A percentile compares a stretch with the other conserved stretches of the same genome.
Evolutionary conservation across 2,113 vertebrate genomes (phyloP).

Genomic region (Sterrhoptilus dennistouni): DNA sequence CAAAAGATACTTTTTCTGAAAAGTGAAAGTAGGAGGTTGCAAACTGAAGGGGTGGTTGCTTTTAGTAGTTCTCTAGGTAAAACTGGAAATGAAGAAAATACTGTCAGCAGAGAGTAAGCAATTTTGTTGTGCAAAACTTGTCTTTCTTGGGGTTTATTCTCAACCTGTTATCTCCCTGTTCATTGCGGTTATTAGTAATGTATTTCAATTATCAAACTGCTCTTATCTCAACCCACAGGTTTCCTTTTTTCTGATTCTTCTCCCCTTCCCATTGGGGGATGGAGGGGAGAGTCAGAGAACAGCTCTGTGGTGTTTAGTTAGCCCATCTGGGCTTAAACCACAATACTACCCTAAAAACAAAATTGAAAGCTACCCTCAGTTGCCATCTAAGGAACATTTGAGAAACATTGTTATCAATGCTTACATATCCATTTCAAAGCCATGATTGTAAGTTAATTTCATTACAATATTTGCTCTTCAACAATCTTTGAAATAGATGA

Average conservation of each 20-base stretch:
- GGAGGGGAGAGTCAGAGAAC: neutral
- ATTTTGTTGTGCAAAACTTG: neutral
- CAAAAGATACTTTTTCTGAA: neutral
- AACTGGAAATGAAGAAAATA: neutral
- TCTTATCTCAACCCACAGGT: neutral
- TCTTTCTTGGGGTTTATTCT: neutral
- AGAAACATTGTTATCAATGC: neutral
- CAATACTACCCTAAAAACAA: neutral
- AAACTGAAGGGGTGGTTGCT: neutral
- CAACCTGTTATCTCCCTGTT: neutral
- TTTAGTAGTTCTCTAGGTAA: neutral
- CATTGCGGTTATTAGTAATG: neutral
- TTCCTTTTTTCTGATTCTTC: neutral
- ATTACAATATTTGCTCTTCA: neutral
- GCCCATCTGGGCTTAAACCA: neutral
- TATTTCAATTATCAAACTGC: neutral
- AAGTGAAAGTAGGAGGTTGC: neutral
- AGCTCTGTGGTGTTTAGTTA: neutral
- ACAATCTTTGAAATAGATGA: neutral
- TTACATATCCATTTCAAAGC: neutral
- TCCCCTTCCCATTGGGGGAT: neutral
- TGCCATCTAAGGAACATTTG: neutral
- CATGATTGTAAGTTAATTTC: neutral
- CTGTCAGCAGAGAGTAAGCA: neutral
- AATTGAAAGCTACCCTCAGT: neutral